These are phyloP conservation scores for Microtus richardsoni DNA, from an alignment of 2,113 vertebrate species.

Conservation along the genomic window DNA sequence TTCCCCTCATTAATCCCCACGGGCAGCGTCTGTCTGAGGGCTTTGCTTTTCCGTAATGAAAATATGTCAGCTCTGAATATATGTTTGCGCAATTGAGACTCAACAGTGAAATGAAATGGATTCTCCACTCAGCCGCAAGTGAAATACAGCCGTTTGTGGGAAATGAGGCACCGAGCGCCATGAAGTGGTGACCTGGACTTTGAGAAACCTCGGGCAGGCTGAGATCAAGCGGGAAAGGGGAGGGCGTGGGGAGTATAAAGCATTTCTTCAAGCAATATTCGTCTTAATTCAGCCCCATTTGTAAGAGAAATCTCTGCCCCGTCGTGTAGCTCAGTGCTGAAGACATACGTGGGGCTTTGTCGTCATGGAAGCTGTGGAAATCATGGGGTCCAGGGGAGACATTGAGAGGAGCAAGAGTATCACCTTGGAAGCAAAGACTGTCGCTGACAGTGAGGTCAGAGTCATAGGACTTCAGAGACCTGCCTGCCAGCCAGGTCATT, in stretches of 20 bases:
- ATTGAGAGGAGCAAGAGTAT: background rate
- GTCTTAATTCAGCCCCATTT: constrained; percentile 8
- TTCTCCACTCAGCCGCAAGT: constrained; percentile 51
- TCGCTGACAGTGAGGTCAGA: background rate
- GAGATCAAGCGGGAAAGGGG: background rate
- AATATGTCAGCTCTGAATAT: constrained; percentile 75
- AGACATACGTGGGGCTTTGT: background rate
- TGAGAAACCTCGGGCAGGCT: background rate
- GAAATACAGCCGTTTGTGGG: constrained; percentile 52
- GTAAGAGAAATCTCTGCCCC: background rate
- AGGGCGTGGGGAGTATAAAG: background rate
- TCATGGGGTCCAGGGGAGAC: background rate
- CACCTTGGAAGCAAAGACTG: background rate
- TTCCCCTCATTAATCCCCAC: constrained; percentile 73
- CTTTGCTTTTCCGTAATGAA: constrained; percentile 79
- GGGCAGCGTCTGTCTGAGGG: constrained; percentile 64
- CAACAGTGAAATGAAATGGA: constrained; percentile 64
- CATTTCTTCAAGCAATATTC: constrained; percentile 32
- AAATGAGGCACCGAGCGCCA: background rate
- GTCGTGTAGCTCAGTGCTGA: background rate
- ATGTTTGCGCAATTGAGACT: constrained; percentile 51
- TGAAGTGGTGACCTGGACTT: background rate
- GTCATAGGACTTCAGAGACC: background rate
- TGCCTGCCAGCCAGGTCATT: background rate
- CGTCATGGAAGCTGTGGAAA: background rate